Evolutionary conservation across 2,888 invertebrate species (phyloP), one percentile per base, ranked within the genome.

Genomic region (Lysandra bellargus): DNA sequence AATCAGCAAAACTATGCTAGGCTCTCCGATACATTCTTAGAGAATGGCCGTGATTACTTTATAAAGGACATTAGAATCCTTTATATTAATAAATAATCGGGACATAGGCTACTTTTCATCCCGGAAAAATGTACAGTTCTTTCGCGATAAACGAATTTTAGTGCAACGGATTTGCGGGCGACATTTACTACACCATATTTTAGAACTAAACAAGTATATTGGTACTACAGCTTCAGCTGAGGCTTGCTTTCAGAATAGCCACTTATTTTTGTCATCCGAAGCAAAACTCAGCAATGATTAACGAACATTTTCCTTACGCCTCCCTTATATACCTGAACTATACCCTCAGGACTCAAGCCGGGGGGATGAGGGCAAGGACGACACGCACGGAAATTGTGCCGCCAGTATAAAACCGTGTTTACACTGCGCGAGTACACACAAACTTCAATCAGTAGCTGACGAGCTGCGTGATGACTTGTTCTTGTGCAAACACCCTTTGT

Each of bases 401-500:
- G 74, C 40, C 40, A 44, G n/a, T 40, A 74, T 44, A 74, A 74
- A 74, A 44, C 9, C 74, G 74, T 74, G 74, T 74, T 74, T 74
- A 74, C 74, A 44, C 44, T n/a, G 44, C 2, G 23, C 57, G 40
- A 44, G 74, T 23, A n/a, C 17, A 74, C n/a, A 44, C n/a, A 44
- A 44, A 73, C 73, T 73, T 73, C 73, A 69, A 69, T 69, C 5
- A 6, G 23, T 9, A 64, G 12, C 30, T 64, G 64, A 64, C 69
- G 69, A 69, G 74, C 74, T 74, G 44, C 74, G 69, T 69, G 69
- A 69, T 69, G 69, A 44, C 44, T 40, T 44, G 40, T 7, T 44
- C 74, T 23, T 74, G 40, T 14, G 74, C 23, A 74, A 74, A 74
- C 44, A 74, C 40, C n/a, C 44, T 74, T 74, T 74, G 74, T 74